Conservation (phyloP, 2,113 vertebrate genomes). For the Bothrops jararaca region DNA sequence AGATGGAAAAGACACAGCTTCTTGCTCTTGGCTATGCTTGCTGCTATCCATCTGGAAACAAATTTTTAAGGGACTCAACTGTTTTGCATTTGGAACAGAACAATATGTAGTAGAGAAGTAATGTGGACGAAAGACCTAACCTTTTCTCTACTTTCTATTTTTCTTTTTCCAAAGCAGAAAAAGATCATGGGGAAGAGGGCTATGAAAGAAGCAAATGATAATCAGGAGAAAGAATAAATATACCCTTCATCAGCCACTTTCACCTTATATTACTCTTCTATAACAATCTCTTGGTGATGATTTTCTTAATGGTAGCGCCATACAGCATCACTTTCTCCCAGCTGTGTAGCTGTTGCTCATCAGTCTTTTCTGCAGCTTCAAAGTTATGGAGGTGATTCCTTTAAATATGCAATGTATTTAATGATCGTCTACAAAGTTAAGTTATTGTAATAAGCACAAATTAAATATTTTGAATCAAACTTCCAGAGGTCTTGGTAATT, state of each 20-base stretch:
- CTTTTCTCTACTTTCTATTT: not conserved
- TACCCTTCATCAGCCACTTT: not conserved
- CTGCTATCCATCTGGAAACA: not conserved
- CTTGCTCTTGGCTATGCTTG: not conserved
- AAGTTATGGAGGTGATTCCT: slow-evolving; percentile 22
- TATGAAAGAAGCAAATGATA: not conserved
- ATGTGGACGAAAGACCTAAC: not conserved
- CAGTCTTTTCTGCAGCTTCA: slow-evolving; percentile 42
- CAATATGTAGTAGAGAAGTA: not conserved
- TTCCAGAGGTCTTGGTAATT: slow-evolving; percentile 24
- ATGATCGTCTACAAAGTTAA: not conserved
- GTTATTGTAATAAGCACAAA: not conserved
- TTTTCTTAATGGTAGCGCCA: not conserved
- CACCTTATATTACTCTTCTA: slow-evolving; percentile 10
- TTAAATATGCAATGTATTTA: slow-evolving; percentile 31
- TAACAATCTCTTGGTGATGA: slow-evolving; percentile 43
- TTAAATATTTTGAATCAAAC: slow-evolving; percentile 5
- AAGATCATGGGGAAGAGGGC: too few relatives aligned
- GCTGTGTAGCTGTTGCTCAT: not conserved
- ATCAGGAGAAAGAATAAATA: not conserved
- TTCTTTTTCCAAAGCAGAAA: not conserved
- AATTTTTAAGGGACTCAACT: not conserved
- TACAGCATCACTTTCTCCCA: not conserved
- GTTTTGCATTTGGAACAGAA: not conserved
- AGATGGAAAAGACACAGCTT: not conserved